These are phyloP conservation scores for Pachyseris speciosa DNA, from an alignment of 64 coral and sea anemone species.

Conservation along the genomic window DNA sequence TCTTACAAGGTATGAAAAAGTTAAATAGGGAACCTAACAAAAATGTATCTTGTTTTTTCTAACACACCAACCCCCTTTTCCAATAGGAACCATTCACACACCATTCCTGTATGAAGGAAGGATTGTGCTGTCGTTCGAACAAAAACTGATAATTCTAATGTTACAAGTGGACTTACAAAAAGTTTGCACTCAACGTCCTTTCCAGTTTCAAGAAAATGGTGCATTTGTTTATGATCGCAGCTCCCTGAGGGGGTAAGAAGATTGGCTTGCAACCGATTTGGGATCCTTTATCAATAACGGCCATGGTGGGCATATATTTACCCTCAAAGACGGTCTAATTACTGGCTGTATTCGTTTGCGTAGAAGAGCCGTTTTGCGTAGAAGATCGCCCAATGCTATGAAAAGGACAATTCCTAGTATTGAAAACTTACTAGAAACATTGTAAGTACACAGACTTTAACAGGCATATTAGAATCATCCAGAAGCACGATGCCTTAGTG, in stretches of 20 bases:
- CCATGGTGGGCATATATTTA: background rate
- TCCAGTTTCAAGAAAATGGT: constrained; percentile 20
- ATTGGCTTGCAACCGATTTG: constrained; percentile 40
- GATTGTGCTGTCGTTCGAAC: background rate
- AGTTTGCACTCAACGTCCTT: constrained; percentile 29
- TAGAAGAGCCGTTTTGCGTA: background rate
- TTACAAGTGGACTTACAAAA: constrained; percentile 22
- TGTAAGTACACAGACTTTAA: constrained; percentile 34
- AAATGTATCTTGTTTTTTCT: background rate
- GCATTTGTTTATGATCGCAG: constrained; percentile 57
- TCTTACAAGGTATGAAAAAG: no score
- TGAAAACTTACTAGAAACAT: constrained; percentile 5
- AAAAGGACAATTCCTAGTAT: background rate
- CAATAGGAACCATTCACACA: background rate
- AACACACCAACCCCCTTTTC: background rate
- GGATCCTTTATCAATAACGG: constrained; percentile 38
- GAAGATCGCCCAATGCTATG: background rate
- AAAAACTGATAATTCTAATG: constrained; percentile 29
- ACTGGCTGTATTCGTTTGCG: background rate
- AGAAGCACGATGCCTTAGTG: background rate
- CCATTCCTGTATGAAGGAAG: constrained; percentile 40
- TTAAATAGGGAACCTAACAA: no score
- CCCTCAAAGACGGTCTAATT: background rate
- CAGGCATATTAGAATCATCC: background rate
- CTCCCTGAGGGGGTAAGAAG: background rate